These are phyloP conservation scores for Tribolium madens DNA, from an alignment of 1,140 invertebrate genomes.

Conservation along the genomic window DNA sequence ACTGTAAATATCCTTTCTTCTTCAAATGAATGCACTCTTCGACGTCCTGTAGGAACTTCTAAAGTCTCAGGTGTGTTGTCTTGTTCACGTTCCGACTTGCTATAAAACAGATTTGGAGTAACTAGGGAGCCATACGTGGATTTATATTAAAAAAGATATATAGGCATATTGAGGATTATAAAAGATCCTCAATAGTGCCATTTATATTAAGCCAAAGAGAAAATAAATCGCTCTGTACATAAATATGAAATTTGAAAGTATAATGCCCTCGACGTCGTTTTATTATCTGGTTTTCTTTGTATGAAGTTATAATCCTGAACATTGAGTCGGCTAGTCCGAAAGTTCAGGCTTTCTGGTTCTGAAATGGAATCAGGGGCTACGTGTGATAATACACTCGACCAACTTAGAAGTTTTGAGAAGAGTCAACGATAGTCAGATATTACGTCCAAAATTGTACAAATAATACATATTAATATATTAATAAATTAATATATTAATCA, in stretches of 20 bases:
- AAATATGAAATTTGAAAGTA: background rate
- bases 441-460: too few species aligned
- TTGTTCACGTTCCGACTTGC: constrained; percentile 23
- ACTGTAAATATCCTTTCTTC: constrained; percentile 46
- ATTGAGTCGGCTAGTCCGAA: background rate
- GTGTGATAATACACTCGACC: background rate
- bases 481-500: too few species aligned
- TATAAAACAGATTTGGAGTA: constrained; percentile 29
- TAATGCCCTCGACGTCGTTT: background rate
- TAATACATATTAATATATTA: too few species aligned
- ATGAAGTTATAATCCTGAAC: background rate
- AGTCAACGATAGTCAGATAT: background rate
- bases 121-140: constrained; percentile 11
- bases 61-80: constrained; percentile 55
- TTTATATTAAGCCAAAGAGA: constrained; percentile 10
- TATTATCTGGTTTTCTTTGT: constrained; percentile 4
- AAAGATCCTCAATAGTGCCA: constrained; percentile 1
- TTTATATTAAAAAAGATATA: constrained; percentile 5
- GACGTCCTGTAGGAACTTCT: constrained; percentile 54
- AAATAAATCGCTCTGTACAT: background rate
- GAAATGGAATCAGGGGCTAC: background rate
- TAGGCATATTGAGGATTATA: constrained; percentile 1
- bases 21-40: constrained; percentile 60
- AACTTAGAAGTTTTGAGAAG: background rate
- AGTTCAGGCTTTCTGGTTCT: background rate